phyloP scores from a whole-genome alignment of 1,140 invertebrate genomes.

The Drosophila arawakana region DNA sequence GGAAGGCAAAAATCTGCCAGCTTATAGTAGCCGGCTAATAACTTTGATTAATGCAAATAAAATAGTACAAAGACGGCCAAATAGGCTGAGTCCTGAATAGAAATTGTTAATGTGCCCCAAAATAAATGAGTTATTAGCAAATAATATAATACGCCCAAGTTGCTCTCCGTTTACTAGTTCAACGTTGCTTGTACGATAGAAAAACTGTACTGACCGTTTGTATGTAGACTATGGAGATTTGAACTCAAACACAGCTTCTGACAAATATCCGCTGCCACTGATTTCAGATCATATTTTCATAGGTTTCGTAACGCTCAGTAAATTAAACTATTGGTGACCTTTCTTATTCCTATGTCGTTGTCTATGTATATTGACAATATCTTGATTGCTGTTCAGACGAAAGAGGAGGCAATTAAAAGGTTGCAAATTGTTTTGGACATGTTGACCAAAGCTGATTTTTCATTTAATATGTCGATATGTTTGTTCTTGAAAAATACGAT shows the following conservation, averaged over 20 bases:
- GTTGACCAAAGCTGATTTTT: conserved; percentile 8
- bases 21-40: no score
- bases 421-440: conserved; percentile 7
- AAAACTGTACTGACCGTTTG: no score
- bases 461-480: conserved; percentile 14
- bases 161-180: no score
- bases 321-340: conserved; percentile 8
- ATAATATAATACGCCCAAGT: no score
- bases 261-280: conserved; percentile 6
- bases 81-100: no score
- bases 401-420: conserved; percentile 6
- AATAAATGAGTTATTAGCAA: no score
- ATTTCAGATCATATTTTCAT: conserved; percentile 4
- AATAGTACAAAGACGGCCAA: not conserved
- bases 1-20: no score
- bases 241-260: not conserved
- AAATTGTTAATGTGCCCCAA: no score
- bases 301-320: conserved; percentile 3
- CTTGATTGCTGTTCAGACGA: conserved; percentile 8
- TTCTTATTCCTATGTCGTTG: conserved; percentile 8
- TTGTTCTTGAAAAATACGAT: conserved; percentile 13
- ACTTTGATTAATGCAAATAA: not conserved
- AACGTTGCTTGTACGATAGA: no score
- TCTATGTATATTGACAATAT: conserved; percentile 24
- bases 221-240: not conserved